Evolutionary conservation across 2,113 vertebrate species (phyloP).

Genomic region (Sturnus vulgaris): DNA sequence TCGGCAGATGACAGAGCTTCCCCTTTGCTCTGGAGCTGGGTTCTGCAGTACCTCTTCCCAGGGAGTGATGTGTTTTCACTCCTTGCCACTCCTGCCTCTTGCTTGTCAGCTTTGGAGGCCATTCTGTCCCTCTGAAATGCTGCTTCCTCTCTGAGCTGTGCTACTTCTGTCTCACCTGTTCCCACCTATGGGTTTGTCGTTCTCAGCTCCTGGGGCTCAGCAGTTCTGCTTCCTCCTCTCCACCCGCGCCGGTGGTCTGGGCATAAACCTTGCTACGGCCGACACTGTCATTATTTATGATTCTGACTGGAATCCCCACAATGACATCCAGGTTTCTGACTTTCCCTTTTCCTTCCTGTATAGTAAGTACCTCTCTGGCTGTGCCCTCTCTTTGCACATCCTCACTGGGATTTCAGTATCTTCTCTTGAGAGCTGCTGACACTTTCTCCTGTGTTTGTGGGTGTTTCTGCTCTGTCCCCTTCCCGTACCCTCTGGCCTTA

Average conservation of each 20-base stretch:
- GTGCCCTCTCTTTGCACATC: background rate
- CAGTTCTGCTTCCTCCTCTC: conserved; percentile 99
- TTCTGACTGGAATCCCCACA: conserved; percentile 99
- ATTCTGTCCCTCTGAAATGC: background rate
- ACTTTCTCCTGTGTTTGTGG: background rate
- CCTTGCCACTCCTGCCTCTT: background rate
- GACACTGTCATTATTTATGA: conserved; percentile 98
- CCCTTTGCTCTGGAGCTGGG: background rate
- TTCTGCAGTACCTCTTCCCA: background rate
- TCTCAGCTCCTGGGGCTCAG: conserved; percentile 92
- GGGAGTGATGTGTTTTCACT: background rate
- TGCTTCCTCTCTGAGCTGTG: background rate
- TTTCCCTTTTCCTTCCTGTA: background rate
- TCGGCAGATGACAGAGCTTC: background rate
- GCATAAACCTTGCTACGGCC: conserved; percentile 95
- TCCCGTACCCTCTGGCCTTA: background rate
- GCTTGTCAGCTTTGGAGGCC: accelerated
- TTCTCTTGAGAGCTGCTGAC: background rate
- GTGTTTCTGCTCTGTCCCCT: background rate
- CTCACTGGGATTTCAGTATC: background rate
- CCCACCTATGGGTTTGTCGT: conserved; percentile 47
- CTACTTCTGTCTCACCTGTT: background rate
- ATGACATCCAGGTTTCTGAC: conserved; percentile 91
- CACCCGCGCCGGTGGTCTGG: conserved; percentile 92
- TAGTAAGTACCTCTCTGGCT: conserved; percentile 6